Base-by-base conservation (phyloP, 2,113 vertebrate species). In the Murina feae region DNA sequence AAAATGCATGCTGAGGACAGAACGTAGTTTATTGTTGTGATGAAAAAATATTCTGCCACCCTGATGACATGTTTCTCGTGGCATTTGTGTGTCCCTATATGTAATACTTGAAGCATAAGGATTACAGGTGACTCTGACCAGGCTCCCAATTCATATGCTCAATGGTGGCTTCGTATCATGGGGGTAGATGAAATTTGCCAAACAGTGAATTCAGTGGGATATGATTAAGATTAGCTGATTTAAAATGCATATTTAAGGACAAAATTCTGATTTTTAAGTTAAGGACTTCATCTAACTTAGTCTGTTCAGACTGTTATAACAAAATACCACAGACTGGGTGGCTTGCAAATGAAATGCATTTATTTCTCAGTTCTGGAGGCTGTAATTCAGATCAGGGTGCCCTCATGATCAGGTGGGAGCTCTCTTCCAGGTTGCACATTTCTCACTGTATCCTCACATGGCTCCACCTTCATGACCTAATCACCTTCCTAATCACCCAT, bases 171-270 rank as follows among this genome's bases (percentile, higher is more conserved):
- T 86, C 35, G 82, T 95, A 66, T 86, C 80, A 72, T 60, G 65
- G 9, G 37, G 80, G 9, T 32, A 85, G 71, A n/a, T 90, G 14
- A 76, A n/a, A 90, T 84, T 71, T 80, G 30, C 68, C 93, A 91
- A 51, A 49, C 83, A 91, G 6, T 42, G 32, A 30, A 20, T 74
- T 95, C 82, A 53, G 8, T n/a, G 32, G 20, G 2, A 92, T 65
- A 30, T 86, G 35, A 81, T 84, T 86, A 89, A 93, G 85, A 92
- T 83, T n/a, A 84, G 21, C 21, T 76, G 35, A 79, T 68, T 86
- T 86, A 37, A 65, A 95, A 95, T 90, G 47, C 14, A 49, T 81
- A 66, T 80, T 95, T 39, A 87, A 86, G 28, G 35, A 51, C 76
- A 75, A 80, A 86, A 81, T 58, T 89, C 47, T 80, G 25, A 85